Base-by-base conservation (phyloP, 2,888 invertebrate species). In the Thecocarcelia acutangulata region DNA sequence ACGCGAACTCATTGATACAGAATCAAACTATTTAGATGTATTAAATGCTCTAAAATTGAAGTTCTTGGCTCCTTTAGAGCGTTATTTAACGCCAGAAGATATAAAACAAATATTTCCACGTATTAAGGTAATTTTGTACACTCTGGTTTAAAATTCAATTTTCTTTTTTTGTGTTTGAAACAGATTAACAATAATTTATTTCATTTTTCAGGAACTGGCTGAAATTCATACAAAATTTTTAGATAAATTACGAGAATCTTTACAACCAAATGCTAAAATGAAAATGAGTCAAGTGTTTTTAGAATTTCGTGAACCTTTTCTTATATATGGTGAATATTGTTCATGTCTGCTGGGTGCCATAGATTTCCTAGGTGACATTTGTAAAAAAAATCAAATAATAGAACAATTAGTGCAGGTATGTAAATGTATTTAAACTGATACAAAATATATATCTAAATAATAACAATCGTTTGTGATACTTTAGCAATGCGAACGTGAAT, bases 301-400 rank as follows among this genome's bases (percentile, higher is more conserved):
- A 63, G 94, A 95, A 86, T 97, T 96, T 94, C 94, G 97, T 86
- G 96, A 97, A 88, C 94, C 95, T 81, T 95, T 99, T 89, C 93
- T 98, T 42, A 93, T 97, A 72, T 99, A 99, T 89, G 98, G 98
- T 13, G 96, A 96, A 88, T 99, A 98, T 91, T 99, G 99, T 92
- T 96, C 98, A 58, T 97, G 97, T 91, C 93, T 99, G 81, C 96
- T 97, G 0, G 92, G 93, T 69, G 98, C 98, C n/a, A 97, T 97
- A 89, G 95, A 95, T 83, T 92, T 94, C 77, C 93, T 99, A 77
- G 97, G 88, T 42, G 91, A 90, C 83, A 85, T 90, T 42, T 90
- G 90, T 84, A 91, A 91, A 85, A 88, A 89, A 78, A 90, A 90
- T 84, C 87, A 87, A 83, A 86, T 87, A 37, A 88, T 91, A 63